Base-by-base conservation (phyloP, 2,888 invertebrate genomes). In the Phyllotreta cruciferae region DNA sequence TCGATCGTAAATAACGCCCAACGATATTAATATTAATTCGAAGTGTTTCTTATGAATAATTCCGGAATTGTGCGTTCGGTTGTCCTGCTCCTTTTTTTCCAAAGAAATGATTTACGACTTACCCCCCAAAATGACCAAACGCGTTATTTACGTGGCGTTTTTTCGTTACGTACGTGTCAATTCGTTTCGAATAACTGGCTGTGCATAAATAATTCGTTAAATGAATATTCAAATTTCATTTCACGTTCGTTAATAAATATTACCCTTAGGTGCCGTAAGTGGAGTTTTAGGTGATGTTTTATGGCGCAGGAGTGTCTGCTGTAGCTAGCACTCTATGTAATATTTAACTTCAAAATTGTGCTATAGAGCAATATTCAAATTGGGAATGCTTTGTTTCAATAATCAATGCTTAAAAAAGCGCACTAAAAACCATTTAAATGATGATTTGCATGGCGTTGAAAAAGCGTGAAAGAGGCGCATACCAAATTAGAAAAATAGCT, bases 401-500 rank as follows among this genome's bases (percentile, higher is more conserved):
- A 11, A 24, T 24, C 24, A 4, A 24, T 24, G 24, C 4, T 24
- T 4, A 4, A 24, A 24, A 45, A 14, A 56, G 44, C 8, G 49
- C 38, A 57, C 49, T 49, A 57, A 39, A 39, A 24, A 24, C 24
- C 24, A 11, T 37, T 49, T 57, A 57, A 57, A 57, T 49, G 44
- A 57, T 39, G 39, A 57, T 14, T 9, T 36, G 34, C 57, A 49
- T 39, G 34, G 24, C 57, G 47, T 37, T 49, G 10, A 57, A 57
- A 57, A 57, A 49, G 38, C 57, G 37, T 38, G 5, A 13, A 49
- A 57, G 37, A 36, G 39, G 53, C 57, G 57, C 57, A 57, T 64
- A 55, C 63, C 53, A 60, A 64, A 64, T 64, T 64, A 56, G 44
- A 64, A 60, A n/a, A 60, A 56, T 64, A 52, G 60, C 58, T 61